Conservation (phyloP, 2,113 vertebrate species). For the Cyphomyrus discorhynchus region DNA sequence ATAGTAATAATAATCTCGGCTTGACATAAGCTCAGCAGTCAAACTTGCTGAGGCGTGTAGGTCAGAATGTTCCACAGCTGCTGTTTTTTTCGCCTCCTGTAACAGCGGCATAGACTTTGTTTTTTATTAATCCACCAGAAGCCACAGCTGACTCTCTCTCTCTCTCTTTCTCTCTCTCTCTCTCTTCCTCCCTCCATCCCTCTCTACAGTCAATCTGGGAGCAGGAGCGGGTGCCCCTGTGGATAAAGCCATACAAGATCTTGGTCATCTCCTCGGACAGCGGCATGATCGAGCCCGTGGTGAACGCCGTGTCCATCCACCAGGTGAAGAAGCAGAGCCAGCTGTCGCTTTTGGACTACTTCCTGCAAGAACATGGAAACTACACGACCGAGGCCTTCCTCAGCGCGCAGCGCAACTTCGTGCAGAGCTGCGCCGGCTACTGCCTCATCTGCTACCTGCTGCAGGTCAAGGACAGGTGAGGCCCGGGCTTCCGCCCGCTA, state of each 20-base stretch:
- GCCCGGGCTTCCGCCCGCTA: neutral
- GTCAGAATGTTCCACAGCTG: neutral
- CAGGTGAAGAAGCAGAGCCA: slow-evolving; percentile 95
- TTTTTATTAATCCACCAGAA: neutral
- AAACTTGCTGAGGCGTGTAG: neutral
- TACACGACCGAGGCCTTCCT: slow-evolving; percentile 82
- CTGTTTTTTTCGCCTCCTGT: neutral
- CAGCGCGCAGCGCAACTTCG: slow-evolving; percentile 83
- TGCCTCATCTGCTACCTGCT: slow-evolving; percentile 91
- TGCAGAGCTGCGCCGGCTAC: slow-evolving; percentile 87
- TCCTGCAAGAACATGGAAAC: slow-evolving; percentile 83
- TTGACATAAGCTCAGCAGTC: neutral
- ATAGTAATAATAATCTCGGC: neutral
- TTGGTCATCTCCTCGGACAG: slow-evolving; percentile 89
- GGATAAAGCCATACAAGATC: slow-evolving; percentile 95
- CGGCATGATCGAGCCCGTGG: slow-evolving; percentile 92
- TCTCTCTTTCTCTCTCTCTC: neutral
- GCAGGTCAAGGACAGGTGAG: slow-evolving; percentile 91
- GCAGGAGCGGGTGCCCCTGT: slow-evolving; percentile 82
- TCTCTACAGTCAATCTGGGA: slow-evolving; percentile 81
- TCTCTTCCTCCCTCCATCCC: neutral
- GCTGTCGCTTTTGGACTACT: slow-evolving; percentile 84
- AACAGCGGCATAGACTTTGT: neutral
- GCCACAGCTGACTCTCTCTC: neutral
- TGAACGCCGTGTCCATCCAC: slow-evolving; percentile 91